Conservation (phyloP, 2,888 invertebrate genomes). For the Melitaea athalia region DNA sequence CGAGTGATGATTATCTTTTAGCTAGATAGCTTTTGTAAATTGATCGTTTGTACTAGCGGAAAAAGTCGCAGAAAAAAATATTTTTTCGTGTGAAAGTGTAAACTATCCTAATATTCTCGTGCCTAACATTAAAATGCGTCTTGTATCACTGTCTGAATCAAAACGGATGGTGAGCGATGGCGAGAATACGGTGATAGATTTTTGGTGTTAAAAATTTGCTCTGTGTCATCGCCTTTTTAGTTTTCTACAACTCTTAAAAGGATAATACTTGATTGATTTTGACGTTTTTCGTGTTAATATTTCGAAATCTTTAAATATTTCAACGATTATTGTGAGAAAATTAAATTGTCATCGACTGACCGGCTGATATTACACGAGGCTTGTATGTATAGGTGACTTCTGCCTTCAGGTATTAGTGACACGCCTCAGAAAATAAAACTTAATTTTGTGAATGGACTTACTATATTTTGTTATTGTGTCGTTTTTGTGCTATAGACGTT, state of each 20-base stretch:
- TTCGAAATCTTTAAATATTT: slow-evolving; percentile 66
- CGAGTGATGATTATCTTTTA: slow-evolving; percentile 85
- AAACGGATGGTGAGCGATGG: slow-evolving; percentile 83
- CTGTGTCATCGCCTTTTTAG: slow-evolving; percentile 79
- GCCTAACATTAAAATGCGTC: slow-evolving; percentile 81
- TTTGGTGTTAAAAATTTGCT: slow-evolving; percentile 82
- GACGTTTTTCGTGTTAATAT: slow-evolving; percentile 68
- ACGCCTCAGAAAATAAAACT: slow-evolving; percentile 82
- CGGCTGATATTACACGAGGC: slow-evolving; percentile 84
- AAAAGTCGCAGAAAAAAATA: slow-evolving; percentile 71
- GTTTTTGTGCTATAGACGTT: slow-evolving; percentile 78
- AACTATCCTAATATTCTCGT: slow-evolving; percentile 71
- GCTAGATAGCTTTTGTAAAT: slow-evolving; percentile 80
- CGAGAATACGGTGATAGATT: slow-evolving; percentile 83
- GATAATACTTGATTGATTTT: slow-evolving; percentile 68
- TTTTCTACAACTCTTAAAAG: slow-evolving; percentile 70
- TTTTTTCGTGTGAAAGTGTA: slow-evolving; percentile 78
- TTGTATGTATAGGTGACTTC: slow-evolving; percentile 83
- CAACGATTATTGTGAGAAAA: slow-evolving; percentile 73
- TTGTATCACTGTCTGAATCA: slow-evolving; percentile 71
- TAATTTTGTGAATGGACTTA: slow-evolving; percentile 77
- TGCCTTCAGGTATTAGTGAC: slow-evolving; percentile 82
- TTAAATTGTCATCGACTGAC: slow-evolving; percentile 82
- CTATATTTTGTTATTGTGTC: slow-evolving; percentile 78
- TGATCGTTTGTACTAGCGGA: slow-evolving; percentile 72